Evolutionary conservation across 2,888 invertebrate genomes (phyloP).

Genomic region (Galeopsomyia nigrocyanea): DNA sequence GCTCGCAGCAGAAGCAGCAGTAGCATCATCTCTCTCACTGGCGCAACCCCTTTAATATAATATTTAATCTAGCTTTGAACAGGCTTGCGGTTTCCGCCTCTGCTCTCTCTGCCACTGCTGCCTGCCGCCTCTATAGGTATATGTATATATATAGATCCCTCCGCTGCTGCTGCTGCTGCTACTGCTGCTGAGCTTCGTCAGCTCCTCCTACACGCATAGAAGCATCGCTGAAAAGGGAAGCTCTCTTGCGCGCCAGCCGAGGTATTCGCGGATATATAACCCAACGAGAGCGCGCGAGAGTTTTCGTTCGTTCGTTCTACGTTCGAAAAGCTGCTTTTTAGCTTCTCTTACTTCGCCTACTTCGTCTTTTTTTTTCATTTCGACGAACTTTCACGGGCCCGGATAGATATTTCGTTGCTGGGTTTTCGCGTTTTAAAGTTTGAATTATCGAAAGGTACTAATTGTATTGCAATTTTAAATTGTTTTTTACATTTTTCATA

Average conservation of each 20-base stretch:
- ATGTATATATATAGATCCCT: slow-evolving; percentile 23
- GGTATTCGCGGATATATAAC: slow-evolving; percentile 21
- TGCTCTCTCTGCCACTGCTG: slow-evolving; percentile 47
- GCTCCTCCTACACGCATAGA: background rate
- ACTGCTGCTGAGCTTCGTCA: slow-evolving; percentile 22
- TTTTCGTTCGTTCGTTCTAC: slow-evolving; percentile 45
- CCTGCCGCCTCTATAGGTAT: slow-evolving; percentile 23
- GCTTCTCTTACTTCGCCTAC: too few relatives aligned
- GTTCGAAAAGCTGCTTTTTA: too few relatives aligned
- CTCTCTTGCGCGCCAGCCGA: slow-evolving; percentile 2
- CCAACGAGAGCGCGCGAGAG: slow-evolving; percentile 1
- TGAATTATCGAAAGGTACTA: too few relatives aligned
- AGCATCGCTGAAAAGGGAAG: slow-evolving; percentile 13
- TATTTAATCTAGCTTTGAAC: slow-evolving; percentile 70
- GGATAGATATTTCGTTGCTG: too few relatives aligned
- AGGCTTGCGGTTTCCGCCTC: slow-evolving; percentile 68
- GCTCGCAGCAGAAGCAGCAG: slow-evolving; percentile 19
- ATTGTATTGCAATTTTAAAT: too few relatives aligned
- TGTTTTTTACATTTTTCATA: too few relatives aligned
- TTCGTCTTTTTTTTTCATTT: too few relatives aligned
- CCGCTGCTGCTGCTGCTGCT: slow-evolving; percentile 12
- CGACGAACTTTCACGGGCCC: too few relatives aligned
- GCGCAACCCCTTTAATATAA: slow-evolving; percentile 67
- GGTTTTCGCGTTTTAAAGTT: too few relatives aligned
- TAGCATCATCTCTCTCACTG: slow-evolving; percentile 10